A percentile compares a stretch with the other conserved stretches of the same genome.
Evolutionary conservation across 2,113 vertebrate genomes (phyloP).

Genomic region (Empidonax traillii): DNA sequence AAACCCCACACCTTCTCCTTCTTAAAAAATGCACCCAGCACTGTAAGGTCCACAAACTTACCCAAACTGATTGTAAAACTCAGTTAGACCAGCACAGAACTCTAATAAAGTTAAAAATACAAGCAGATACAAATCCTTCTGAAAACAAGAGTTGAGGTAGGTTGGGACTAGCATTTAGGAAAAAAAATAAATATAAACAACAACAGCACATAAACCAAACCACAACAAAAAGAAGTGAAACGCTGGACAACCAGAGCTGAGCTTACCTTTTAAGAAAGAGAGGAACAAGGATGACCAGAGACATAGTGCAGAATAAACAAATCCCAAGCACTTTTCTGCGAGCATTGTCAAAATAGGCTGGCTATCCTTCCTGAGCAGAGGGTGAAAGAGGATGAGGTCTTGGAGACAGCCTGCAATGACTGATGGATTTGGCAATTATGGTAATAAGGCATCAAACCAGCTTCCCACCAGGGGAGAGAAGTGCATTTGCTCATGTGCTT

Average conservation of each 20-base stretch:
- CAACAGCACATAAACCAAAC: background rate
- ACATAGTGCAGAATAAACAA: constrained; percentile 32
- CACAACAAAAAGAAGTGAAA: background rate
- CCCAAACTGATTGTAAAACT: background rate
- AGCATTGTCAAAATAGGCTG: constrained; percentile 30
- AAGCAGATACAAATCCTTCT: background rate
- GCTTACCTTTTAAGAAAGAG: constrained; percentile 48
- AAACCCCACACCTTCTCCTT: background rate
- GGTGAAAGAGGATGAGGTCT: background rate
- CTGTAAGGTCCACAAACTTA: background rate
- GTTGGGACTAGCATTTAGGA: background rate
- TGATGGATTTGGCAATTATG: constrained; percentile 28
- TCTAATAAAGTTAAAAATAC: background rate
- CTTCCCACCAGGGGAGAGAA: background rate
- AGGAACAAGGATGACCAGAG: constrained; percentile 43
- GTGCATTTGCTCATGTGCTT: background rate
- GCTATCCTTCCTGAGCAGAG: background rate
- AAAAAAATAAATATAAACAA: no score
- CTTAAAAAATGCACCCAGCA: background rate
- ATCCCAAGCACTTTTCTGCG: background rate
- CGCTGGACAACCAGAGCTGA: background rate
- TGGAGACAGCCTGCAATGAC: background rate
- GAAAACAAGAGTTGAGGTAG: background rate
- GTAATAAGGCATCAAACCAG: constrained; percentile 31
- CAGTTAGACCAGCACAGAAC: background rate